A percentile compares a stretch with the other conserved stretches of the same genome.
Conservation (phyloP, 2,797 vertebrate genomes). For the Meda fulgida region DNA sequence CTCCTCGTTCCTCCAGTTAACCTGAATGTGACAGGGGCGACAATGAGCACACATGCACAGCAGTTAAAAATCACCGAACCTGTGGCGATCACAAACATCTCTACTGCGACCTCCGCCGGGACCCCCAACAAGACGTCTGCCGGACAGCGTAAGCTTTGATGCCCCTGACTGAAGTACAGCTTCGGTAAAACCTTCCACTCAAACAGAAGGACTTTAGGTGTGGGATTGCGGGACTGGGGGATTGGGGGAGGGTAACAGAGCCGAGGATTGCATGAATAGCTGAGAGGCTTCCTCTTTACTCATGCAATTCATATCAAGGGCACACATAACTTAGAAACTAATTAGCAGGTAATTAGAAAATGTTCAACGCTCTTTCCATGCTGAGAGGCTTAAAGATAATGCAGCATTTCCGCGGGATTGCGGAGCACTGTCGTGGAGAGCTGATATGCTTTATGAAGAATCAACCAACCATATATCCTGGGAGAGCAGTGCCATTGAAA, state of each 20-base stretch:
- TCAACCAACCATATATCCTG: conserved; percentile 62
- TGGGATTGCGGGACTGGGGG: conserved; percentile 17
- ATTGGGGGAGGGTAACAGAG: conserved; percentile 16
- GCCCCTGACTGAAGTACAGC: background rate
- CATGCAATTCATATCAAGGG: conserved; percentile 58
- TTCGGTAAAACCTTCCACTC: background rate
- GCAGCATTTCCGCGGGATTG: conserved; percentile 51
- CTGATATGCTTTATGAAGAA: conserved; percentile 65
- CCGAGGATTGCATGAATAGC: conserved; percentile 35
- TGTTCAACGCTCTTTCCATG: conserved; percentile 58
- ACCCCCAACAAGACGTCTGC: background rate
- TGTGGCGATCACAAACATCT: background rate
- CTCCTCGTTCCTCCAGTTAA: background rate
- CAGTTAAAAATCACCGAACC: background rate
- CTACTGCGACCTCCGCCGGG: background rate
- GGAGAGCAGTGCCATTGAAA: conserved; percentile 63
- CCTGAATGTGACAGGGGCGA: background rate
- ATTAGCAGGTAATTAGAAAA: conserved; percentile 73
- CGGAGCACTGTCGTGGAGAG: conserved; percentile 33
- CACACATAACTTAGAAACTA: conserved; percentile 62
- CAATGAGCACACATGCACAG: background rate
- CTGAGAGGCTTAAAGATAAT: conserved; percentile 56
- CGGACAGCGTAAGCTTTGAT: conserved; percentile 9
- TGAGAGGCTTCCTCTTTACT: conserved; percentile 43
- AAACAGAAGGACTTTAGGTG: background rate